These are phyloP conservation scores for Andrena haemorrhoa DNA, from an alignment of 2,888 invertebrate species.

Conservation along the genomic window DNA sequence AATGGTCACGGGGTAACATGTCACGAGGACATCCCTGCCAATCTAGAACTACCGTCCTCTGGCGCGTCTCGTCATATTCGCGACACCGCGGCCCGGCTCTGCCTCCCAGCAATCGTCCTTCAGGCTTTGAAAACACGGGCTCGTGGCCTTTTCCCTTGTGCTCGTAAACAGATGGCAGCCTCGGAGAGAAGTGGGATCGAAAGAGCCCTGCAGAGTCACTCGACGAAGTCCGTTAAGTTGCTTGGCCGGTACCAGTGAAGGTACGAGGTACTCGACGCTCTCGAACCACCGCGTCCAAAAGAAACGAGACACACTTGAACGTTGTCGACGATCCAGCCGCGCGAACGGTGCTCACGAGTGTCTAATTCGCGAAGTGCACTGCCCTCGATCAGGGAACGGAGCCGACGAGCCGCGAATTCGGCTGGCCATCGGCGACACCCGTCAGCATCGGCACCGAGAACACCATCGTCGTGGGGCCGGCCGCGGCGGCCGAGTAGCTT, in stretches of 20 bases:
- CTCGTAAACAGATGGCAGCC: not conserved
- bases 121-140: too few species aligned
- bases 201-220: not conserved
- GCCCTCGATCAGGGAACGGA: conserved; percentile 45
- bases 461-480: conserved; percentile 12
- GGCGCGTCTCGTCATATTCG: conserved; percentile 42
- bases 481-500: not conserved
- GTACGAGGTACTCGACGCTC: not conserved
- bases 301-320: not conserved
- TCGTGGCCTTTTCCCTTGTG: not conserved
- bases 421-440: not conserved
- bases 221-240: not conserved
- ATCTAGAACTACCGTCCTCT: conserved; percentile 60
- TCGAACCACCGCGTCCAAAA: not conserved
- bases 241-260: not conserved
- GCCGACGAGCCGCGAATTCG: not conserved
- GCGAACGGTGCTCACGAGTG: not conserved
- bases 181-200: not conserved
- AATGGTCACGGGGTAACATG: conserved; percentile 82
- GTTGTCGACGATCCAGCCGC: not conserved
- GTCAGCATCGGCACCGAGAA: not conserved
- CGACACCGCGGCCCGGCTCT: not conserved
- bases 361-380: not conserved
- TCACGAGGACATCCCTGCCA: conserved; percentile 80
- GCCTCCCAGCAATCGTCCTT: too few species aligned